Conservation (phyloP, 2,888 invertebrate genomes). For the Calameuta filiformis region DNA sequence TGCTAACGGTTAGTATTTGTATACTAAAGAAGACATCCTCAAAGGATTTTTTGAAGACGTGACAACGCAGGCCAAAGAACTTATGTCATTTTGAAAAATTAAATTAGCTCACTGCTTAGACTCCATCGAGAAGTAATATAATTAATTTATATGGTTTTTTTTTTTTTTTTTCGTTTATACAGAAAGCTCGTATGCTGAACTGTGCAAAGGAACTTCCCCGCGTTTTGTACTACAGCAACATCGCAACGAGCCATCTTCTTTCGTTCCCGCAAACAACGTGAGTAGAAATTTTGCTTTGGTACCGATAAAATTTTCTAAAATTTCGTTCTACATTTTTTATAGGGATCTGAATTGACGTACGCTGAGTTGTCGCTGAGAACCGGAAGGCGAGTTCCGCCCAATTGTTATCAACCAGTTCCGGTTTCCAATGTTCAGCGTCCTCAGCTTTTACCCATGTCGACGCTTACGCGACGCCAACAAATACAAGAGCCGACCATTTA, state of each 20-base stretch:
- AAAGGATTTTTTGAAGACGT: neutral
- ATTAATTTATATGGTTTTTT: neutral
- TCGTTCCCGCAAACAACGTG: constrained; percentile 17
- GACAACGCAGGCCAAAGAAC: neutral
- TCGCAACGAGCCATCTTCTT: constrained; percentile 16
- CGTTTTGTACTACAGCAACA: constrained; percentile 55
- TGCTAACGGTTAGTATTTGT: constrained; percentile 53
- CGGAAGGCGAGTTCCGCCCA: constrained; percentile 57
- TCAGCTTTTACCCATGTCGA: constrained; percentile 61
- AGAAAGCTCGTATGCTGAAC: constrained; percentile 61
- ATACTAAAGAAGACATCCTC: neutral
- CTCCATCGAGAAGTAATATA: neutral
- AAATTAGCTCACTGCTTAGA: neutral
- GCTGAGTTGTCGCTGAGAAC: constrained; percentile 57
- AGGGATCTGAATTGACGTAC: constrained; percentile 58
- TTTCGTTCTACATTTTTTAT: neutral
- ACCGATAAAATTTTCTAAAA: neutral
- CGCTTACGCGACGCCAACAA: constrained; percentile 55
- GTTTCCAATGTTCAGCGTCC: constrained; percentile 53
- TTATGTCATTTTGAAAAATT: neutral
- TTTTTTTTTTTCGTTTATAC: neutral
- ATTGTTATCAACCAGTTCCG: constrained; percentile 60
- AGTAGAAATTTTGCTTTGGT: neutral
- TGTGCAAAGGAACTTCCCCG: constrained; percentile 58
- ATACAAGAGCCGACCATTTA: constrained; percentile 56